Evolutionary conservation across 2,797 vertebrate genomes (phyloP).

Genomic region (Chrysocyon brachyurus): DNA sequence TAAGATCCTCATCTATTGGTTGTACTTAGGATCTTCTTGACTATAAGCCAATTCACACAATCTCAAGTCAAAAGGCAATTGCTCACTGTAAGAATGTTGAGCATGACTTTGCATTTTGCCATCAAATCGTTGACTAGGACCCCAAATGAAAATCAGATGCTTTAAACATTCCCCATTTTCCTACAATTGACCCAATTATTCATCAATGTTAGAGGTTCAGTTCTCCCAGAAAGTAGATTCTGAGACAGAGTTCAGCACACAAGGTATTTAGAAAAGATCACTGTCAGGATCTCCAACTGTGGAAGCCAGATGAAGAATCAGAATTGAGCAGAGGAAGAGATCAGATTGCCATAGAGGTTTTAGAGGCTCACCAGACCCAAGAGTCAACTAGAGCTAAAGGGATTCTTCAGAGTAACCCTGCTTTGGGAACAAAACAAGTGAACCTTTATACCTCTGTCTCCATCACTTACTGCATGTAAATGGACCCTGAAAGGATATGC

Average conservation of each 20-base stretch:
- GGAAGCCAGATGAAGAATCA: background rate
- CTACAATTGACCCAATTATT: background rate
- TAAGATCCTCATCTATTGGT: background rate
- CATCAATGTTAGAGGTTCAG: background rate
- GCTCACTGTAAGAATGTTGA: background rate
- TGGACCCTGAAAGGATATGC: background rate
- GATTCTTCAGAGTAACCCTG: background rate
- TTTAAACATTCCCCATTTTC: background rate
- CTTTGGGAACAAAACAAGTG: background rate
- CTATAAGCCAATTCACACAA: background rate
- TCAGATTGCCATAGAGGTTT: rapidly evolving
- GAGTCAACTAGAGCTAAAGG: background rate
- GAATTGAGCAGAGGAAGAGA: background rate
- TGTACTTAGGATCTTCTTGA: background rate
- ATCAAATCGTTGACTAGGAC: background rate
- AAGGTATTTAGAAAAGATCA: background rate
- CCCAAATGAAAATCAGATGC: background rate
- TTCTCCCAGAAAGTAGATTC: background rate
- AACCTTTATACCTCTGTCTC: background rate
- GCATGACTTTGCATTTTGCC: background rate
- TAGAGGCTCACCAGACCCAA: background rate
- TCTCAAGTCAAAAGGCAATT: background rate
- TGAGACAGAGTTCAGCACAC: background rate
- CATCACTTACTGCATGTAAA: background rate
- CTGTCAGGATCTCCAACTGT: too few species aligned